Percentiles rank a stretch among this genome's conserved stretches.
Evolutionary conservation across 2,888 invertebrate species (phyloP).

Genomic region (Dendrolimus pini): DNA sequence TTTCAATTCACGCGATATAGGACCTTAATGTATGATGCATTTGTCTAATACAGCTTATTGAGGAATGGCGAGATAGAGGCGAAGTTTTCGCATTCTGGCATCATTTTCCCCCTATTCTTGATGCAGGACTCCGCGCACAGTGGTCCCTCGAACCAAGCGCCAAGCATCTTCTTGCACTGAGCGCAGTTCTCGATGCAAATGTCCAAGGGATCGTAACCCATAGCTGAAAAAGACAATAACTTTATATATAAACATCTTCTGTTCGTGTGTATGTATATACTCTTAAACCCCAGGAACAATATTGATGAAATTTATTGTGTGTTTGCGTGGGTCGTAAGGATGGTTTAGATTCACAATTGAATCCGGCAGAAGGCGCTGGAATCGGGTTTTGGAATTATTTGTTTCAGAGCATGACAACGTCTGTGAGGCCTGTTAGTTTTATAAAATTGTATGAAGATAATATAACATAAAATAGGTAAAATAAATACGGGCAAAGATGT

Average conservation of each 20-base stretch:
- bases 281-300: too few relatives aligned
- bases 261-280: neutral
- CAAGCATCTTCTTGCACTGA: constrained; percentile 93
- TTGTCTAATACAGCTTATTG: constrained; percentile 44
- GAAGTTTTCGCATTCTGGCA: constrained; percentile 90
- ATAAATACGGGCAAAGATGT: too few relatives aligned
- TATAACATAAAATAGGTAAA: too few relatives aligned
- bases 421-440: too few relatives aligned
- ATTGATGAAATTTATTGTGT: too few relatives aligned
- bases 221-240: constrained; percentile 34
- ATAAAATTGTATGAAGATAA: too few relatives aligned
- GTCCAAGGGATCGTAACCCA: constrained; percentile 77
- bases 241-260: neutral
- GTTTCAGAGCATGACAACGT: too few relatives aligned
- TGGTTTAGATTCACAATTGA: too few relatives aligned
- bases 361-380: too few relatives aligned
- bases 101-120: constrained; percentile 87
- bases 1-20: neutral
- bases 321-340: too few relatives aligned
- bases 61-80: constrained; percentile 88
- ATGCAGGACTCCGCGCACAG: constrained; percentile 91
- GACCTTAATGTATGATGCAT: neutral
- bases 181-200: constrained; percentile 91
- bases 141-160: constrained; percentile 90
- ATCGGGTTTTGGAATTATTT: too few relatives aligned